A percentile compares a stretch with the other conserved stretches of the same genome.
These are phyloP conservation scores for Stenodema calcarata DNA, from an alignment of 2,888 invertebrate species.

Conservation along the genomic window DNA sequence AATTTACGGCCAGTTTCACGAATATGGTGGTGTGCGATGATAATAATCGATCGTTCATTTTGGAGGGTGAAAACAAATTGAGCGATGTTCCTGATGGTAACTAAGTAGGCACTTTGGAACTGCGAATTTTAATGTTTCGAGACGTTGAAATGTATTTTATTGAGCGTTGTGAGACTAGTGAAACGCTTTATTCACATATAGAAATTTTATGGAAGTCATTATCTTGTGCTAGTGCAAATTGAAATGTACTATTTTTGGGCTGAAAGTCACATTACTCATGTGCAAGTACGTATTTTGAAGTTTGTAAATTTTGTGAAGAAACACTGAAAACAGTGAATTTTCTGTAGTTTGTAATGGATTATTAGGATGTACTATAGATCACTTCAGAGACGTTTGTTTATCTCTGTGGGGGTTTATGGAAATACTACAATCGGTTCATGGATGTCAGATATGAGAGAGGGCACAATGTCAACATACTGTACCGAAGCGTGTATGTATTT, in stretches of 20 bases:
- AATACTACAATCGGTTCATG: neutral
- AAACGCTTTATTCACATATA: neutral
- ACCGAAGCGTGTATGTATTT: too few relatives aligned
- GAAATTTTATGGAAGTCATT: neutral
- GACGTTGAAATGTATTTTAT: neutral
- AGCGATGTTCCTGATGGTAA: neutral
- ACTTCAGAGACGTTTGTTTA: neutral
- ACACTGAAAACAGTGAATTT: neutral
- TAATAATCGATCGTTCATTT: neutral
- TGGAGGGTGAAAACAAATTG: neutral
- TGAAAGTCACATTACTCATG: neutral
- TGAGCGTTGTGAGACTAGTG: neutral
- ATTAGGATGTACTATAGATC: neutral
- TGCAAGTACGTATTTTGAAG: neutral
- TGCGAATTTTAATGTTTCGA: neutral
- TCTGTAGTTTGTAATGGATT: neutral
- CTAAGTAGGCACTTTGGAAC: neutral
- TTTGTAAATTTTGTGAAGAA: neutral
- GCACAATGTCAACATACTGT: too few relatives aligned
- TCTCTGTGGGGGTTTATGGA: neutral
- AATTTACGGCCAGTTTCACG: too few relatives aligned
- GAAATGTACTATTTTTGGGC: neutral
- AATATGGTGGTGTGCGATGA: neutral
- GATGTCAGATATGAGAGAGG: too few relatives aligned
- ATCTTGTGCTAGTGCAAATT: neutral